Conservation (phyloP, 2,888 invertebrate species). For the Cantharis flavilabris region DNA sequence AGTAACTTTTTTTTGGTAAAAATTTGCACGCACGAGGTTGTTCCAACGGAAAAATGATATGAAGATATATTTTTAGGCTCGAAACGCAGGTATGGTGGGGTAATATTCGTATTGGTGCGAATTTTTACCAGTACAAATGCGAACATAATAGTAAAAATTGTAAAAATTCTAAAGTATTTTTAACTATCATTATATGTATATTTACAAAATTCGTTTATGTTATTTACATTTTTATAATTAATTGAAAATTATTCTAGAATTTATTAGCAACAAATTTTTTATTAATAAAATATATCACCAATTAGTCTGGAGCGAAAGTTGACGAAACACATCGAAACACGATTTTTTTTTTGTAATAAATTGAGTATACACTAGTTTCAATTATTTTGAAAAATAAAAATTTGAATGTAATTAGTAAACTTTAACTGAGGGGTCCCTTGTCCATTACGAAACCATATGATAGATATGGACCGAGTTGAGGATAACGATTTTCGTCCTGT, state of each 20-base stretch:
- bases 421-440: slow-evolving; percentile 54
- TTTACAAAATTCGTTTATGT: slow-evolving; percentile 2
- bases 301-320: neutral
- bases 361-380: neutral
- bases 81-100: neutral
- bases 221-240: neutral
- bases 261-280: neutral
- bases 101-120: neutral
- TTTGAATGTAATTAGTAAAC: neutral
- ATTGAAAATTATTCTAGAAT: neutral
- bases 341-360: neutral
- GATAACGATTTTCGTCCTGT: slow-evolving; percentile 51
- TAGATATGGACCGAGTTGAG: slow-evolving; percentile 62
- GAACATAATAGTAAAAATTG: slow-evolving; percentile 11
- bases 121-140: neutral
- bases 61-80: neutral
- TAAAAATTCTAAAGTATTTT: slow-evolving; percentile 18
- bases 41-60: neutral
- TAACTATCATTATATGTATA: neutral
- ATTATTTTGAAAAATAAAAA: neutral
- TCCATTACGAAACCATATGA: slow-evolving; percentile 64
- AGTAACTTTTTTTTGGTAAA: slow-evolving; percentile 3
- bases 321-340: slow-evolving; percentile 1
- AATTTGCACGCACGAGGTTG: neutral
- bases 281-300: neutral